phyloP scores from a whole-genome alignment of 2,797 vertebrate species.

The Alectoris magna region DNA sequence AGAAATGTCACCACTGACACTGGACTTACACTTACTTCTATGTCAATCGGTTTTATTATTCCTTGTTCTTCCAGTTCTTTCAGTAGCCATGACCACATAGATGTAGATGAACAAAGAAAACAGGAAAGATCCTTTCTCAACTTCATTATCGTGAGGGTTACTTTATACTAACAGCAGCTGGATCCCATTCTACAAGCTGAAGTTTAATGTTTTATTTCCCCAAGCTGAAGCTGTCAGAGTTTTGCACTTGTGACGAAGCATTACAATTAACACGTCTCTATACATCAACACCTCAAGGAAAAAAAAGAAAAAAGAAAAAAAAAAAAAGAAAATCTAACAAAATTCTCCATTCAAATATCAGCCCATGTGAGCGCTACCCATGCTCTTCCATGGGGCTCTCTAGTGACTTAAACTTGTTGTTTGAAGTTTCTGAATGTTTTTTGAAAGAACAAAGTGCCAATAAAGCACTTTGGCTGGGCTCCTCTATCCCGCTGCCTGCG shows the following conservation, averaged over 20 bases:
- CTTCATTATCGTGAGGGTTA: not conserved
- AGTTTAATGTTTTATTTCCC: not conserved
- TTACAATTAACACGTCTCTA: accelerated
- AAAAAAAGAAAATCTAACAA: not conserved
- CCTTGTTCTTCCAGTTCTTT: not conserved
- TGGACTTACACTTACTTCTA: not conserved
- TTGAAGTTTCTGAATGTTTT: not conserved
- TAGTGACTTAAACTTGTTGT: not conserved
- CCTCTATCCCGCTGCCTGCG: not conserved
- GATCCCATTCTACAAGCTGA: slow-evolving; percentile 1
- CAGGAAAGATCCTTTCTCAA: not conserved
- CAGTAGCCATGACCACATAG: not conserved
- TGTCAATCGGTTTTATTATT: not conserved
- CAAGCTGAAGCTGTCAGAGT: not conserved
- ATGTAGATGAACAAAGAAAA: not conserved
- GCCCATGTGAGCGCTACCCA: not conserved
- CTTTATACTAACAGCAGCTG: not conserved
- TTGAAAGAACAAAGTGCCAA: not conserved
- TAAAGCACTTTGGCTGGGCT: not conserved
- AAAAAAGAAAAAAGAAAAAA: not conserved
- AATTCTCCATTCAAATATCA: not conserved
- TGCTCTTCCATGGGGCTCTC: not conserved
- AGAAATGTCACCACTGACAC: not conserved
- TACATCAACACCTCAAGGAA: not conserved
- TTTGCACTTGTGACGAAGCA: not conserved